phyloP scores from a whole-genome alignment of 2,888 invertebrate species.

The Eucriotettix oculatus region DNA sequence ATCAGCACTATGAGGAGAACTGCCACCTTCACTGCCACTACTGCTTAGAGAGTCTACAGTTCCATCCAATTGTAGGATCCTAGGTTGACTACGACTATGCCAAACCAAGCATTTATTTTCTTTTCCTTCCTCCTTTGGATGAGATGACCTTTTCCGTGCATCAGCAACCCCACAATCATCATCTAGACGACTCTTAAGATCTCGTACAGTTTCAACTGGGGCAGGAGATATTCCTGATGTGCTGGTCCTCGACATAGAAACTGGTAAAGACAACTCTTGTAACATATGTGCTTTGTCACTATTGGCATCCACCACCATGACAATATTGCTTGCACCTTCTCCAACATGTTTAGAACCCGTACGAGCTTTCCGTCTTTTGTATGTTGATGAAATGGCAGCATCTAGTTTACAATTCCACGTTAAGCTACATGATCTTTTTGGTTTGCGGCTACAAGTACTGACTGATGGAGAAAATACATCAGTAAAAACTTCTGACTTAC shows the following conservation, averaged over 20 bases:
- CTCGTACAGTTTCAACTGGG: constrained; percentile 19
- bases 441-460: constrained; percentile 26
- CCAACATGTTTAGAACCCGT: not conserved
- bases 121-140: constrained; percentile 22
- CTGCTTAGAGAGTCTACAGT: constrained; percentile 45
- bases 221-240: constrained; percentile 18
- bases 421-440: constrained; percentile 49
- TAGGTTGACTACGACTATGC: constrained; percentile 27
- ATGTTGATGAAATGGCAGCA: constrained; percentile 38
- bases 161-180: not conserved
- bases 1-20: constrained; percentile 24
- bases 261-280: constrained; percentile 27
- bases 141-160: not conserved
- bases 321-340: constrained; percentile 1
- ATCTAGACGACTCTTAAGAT: constrained; percentile 20
- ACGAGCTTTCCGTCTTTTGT: constrained; percentile 47
- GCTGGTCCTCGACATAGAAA: constrained; percentile 23
- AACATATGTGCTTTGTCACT: constrained; percentile 11
- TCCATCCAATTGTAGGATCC: constrained; percentile 50
- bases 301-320: not conserved
- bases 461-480: constrained; percentile 2
- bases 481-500: constrained; percentile 43
- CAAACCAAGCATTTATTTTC: constrained; percentile 26
- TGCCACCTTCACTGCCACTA: constrained; percentile 29
- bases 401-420: constrained; percentile 56